Conservation (phyloP, 2,888 invertebrate species). For the Troides aeacus region DNA sequence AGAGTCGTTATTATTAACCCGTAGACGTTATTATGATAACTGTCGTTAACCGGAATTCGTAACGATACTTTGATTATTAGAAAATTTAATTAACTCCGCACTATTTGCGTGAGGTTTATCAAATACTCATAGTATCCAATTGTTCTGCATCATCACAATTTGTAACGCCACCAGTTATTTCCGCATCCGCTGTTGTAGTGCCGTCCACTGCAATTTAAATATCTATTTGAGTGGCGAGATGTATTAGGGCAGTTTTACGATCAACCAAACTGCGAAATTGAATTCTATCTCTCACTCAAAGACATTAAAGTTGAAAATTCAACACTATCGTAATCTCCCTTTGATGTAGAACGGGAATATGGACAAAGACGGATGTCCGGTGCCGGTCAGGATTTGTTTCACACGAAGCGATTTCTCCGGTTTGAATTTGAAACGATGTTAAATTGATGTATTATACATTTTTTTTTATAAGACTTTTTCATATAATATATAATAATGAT, state of each 20-base stretch:
- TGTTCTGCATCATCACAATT: slow-evolving; percentile 44
- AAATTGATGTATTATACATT: slow-evolving; percentile 7
- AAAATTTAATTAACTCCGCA: background rate
- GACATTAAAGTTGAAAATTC: slow-evolving; percentile 61
- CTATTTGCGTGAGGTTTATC: slow-evolving; percentile 1
- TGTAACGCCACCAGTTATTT: slow-evolving; percentile 60
- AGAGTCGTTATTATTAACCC: background rate
- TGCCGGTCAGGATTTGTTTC: slow-evolving; percentile 80
- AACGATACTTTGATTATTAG: background rate
- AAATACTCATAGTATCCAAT: slow-evolving; percentile 5
- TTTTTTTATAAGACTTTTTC: background rate
- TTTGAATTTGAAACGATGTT: slow-evolving; percentile 37
- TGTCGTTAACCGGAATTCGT: background rate
- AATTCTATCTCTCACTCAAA: slow-evolving; percentile 42
- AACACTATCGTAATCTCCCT: slow-evolving; percentile 62
- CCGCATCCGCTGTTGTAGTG: slow-evolving; percentile 59
- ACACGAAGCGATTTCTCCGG: slow-evolving; percentile 64
- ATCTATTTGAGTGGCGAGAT: slow-evolving; percentile 66
- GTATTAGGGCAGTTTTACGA: slow-evolving; percentile 62
- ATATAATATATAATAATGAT: background rate
- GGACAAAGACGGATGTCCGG: slow-evolving; percentile 80
- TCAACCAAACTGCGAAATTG: slow-evolving; percentile 35
- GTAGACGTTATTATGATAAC: background rate
- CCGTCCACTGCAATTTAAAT: slow-evolving; percentile 68
- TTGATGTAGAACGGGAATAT: slow-evolving; percentile 79